Base-by-base conservation (phyloP, 2,113 vertebrate genomes). In the Vireo altiloquus region DNA sequence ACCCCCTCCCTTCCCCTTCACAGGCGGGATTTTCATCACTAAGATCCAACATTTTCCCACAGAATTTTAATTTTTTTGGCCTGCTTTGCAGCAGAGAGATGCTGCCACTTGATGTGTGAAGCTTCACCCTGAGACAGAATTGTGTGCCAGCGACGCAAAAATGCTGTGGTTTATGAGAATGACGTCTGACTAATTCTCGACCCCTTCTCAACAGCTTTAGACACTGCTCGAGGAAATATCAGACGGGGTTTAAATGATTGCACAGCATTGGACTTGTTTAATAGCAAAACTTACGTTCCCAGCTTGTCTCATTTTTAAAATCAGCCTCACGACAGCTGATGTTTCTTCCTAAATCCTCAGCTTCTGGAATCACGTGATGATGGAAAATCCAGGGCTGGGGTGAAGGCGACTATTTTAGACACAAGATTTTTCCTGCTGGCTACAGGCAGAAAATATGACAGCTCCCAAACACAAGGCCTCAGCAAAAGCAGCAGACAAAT, bases 261-360 rank as follows among this genome's bases (percentile, higher is more conserved):
- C 52, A 23, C 10, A 40, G 82, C 56, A 11, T 20, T 10, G 52
- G 46, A 23, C 84, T 50, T 31, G 65, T 53, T 65, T 19, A 49
- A 75, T 13, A 63, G 54, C 60, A 70, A 63, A 87, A 94, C 50
- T 77, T 57, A 37, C 1, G 2, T 63, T 71, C 37, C 35, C 50
- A 87, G 79, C 71, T 83, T 7, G 7, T 54, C 60, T 79, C 7
- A 5, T 68, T 39, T 82, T 81, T n/a, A 13, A 79, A 76, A 57
- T 47, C 75, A 85, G 95, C 66, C 85, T 76, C 63, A 22, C 2
- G 4, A 50, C 10, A n/a, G 82, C 69, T 75, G 74, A 75, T 87
- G 78, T 71, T 96, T 85, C 85, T 76, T 95, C 75, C 33, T 65
- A 71, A 95, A 88, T 53, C 66, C 42, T 88, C 82, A 31, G 85